Evolutionary conservation across 2,113 vertebrate genomes (phyloP), one percentile per base, ranked within the genome.

Genomic region (Vulpes vulpes): DNA sequence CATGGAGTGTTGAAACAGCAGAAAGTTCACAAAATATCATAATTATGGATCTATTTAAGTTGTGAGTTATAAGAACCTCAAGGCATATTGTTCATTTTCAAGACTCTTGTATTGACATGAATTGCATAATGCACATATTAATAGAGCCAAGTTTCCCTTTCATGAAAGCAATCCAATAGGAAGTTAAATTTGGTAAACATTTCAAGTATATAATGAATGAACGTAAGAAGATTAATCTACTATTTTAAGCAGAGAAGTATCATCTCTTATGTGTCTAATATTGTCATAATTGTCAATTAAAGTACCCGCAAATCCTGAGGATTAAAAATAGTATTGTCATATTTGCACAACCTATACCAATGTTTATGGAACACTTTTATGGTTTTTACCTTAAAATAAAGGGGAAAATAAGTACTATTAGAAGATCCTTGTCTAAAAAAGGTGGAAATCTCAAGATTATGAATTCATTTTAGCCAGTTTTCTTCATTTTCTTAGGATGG

Each of bases 21-120:
- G 94, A 80, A 64, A 62, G 71, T 84, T 97, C 89, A 95, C 92
- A 79, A 98, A 97, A 97, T 96, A 96, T 97, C 79, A 67, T 97
- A 98, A 98, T 98, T 98, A 78, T 86, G 97, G 95, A 98, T 74
- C 97, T 89, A 98, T 81, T 96, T 95, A 95, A 97, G 98, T 97
- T 84, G 27, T 89, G 96, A 95, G 69, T 78, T 98, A 62, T 94
- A 89, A 83, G 95, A 98, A 98, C 59, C 57, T 69, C 49, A 35
- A 96, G 81, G 91, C 57, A 38, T 96, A 98, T 80, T 93, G 8
- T 84, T 96, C 35, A 89, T 81, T 22, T 79, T 89, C 43, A 96
- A 87, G 78, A 89, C 3, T 74, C 87, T 94, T 85, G 32, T 25
- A 89, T 89, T 62, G 11, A 5, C 20, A 65, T 95, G 53, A 85